Percentiles rank a stretch among this genome's conserved stretches.
Conservation (phyloP, 2,888 invertebrate genomes). For the Tubulanus polymorphus region DNA sequence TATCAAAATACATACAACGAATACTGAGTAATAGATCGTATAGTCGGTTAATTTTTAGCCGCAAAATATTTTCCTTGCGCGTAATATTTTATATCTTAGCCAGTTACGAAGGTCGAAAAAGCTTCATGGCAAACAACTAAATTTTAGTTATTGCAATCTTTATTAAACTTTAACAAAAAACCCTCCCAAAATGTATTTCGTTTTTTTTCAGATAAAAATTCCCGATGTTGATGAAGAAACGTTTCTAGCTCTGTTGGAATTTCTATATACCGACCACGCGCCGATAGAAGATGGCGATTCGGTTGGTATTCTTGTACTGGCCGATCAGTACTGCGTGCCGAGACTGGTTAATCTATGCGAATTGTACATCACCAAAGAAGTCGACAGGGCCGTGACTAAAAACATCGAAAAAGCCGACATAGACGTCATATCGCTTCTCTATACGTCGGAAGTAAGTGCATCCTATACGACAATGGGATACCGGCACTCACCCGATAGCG, state of each 20-base stretch:
- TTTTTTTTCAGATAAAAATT: constrained; percentile 26
- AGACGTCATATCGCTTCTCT: constrained; percentile 40
- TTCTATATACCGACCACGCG: constrained; percentile 46
- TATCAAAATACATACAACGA: too few relatives aligned
- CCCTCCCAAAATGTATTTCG: too few relatives aligned
- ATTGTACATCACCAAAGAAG: constrained; percentile 44
- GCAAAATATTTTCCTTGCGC: too few relatives aligned
- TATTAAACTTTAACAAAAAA: too few relatives aligned
- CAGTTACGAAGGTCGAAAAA: too few relatives aligned
- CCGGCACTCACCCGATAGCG: too few relatives aligned
- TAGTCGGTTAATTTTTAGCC: too few relatives aligned
- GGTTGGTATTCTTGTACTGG: constrained; percentile 36
- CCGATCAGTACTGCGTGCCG: constrained; percentile 37
- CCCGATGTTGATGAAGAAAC: constrained; percentile 26
- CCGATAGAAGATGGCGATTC: constrained; percentile 41
- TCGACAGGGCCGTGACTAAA: constrained; percentile 31
- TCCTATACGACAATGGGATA: too few relatives aligned
- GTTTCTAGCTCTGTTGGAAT: constrained; percentile 41
- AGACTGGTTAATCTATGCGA: constrained; percentile 45
- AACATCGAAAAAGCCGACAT: constrained; percentile 40
- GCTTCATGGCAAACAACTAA: too few relatives aligned
- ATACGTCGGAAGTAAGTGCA: constrained; percentile 38
- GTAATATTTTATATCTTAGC: too few relatives aligned
- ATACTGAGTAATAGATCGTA: too few relatives aligned
- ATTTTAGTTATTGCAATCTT: neutral